Evolutionary conservation across 2,113 vertebrate genomes (phyloP).

Genomic region (Capreolus pygargus): DNA sequence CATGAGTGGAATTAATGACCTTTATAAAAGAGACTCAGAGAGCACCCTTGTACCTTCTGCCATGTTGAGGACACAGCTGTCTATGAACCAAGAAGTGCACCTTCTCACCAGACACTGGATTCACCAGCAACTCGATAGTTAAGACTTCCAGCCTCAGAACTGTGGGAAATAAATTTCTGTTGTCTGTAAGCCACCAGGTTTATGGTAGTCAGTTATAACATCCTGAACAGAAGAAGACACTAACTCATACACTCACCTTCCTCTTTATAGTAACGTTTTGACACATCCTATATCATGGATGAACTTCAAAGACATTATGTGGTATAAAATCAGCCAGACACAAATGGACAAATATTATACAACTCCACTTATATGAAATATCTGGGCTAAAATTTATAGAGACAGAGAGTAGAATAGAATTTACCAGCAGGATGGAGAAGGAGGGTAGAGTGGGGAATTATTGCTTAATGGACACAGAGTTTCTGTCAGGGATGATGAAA

Average conservation of each 20-base stretch:
- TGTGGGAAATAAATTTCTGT: background rate
- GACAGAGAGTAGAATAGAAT: background rate
- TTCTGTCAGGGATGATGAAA: background rate
- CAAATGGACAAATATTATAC: background rate
- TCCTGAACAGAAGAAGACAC: background rate
- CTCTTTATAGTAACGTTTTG: background rate
- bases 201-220: background rate
- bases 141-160: background rate
- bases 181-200: background rate
- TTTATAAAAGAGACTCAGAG: background rate
- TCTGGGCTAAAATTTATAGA: background rate
- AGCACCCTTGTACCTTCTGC: background rate
- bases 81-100: background rate
- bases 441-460: background rate
- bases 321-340: background rate
- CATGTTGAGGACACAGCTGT: background rate
- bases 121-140: background rate
- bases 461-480: background rate
- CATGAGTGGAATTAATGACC: background rate
- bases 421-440: background rate
- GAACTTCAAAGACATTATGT: background rate
- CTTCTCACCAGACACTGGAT: background rate
- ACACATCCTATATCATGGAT: background rate
- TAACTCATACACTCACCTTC: background rate
- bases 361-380: background rate